Percentiles rank a stretch among this genome's conserved stretches.
Evolutionary conservation across 1,140 invertebrate genomes (phyloP).

Genomic region (Cotesia typhae): DNA sequence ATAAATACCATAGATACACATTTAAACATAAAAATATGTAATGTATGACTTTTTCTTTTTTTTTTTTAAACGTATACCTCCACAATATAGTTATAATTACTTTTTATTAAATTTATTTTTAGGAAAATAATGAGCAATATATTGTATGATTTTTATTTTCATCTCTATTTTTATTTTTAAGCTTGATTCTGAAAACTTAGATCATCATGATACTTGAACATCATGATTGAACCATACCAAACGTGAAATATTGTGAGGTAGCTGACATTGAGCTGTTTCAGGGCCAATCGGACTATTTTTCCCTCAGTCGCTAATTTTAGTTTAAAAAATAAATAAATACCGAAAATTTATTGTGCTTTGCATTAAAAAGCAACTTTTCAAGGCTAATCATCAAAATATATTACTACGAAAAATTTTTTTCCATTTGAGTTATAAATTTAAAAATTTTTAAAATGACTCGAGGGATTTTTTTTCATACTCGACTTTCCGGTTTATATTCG

Average conservation of each 20-base stretch:
- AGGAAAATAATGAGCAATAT: slow-evolving; percentile 33
- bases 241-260: slow-evolving; percentile 62
- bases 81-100: background rate
- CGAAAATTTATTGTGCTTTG: background rate
- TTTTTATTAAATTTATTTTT: slow-evolving; percentile 16
- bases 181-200: slow-evolving; percentile 10
- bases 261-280: slow-evolving; percentile 63
- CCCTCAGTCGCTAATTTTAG: background rate
- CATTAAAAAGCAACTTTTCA: no score
- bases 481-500: slow-evolving; percentile 54
- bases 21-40: background rate
- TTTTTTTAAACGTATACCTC: slow-evolving; percentile 13
- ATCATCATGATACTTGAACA: slow-evolving; percentile 42
- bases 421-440: slow-evolving; percentile 8
- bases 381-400: no score
- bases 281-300: slow-evolving; percentile 53
- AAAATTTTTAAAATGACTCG: slow-evolving; percentile 40
- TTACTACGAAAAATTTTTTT: background rate
- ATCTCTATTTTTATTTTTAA: background rate
- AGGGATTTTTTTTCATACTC: slow-evolving; percentile 50
- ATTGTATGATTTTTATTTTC: no score
- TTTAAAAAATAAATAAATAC: background rate
- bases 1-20: background rate
- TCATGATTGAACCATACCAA: slow-evolving; percentile 52
- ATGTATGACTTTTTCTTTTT: background rate